Percentiles rank a stretch among this genome's conserved stretches.
phyloP scores from a whole-genome alignment of 2,888 invertebrate genomes.

The Tetragonula carbonaria region DNA sequence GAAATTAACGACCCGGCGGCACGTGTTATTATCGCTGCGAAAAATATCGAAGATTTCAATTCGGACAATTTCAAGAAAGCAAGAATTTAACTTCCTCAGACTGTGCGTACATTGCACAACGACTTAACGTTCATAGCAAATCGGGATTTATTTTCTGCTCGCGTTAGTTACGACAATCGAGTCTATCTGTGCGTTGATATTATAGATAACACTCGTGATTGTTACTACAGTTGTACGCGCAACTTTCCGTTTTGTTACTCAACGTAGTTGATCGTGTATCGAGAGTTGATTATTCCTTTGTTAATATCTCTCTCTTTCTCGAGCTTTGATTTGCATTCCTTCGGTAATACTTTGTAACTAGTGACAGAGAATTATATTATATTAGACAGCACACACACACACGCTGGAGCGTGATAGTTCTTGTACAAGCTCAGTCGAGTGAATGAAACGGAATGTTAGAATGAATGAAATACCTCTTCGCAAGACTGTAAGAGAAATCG shows the following conservation, averaged over 20 bases:
- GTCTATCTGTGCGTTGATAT: background rate
- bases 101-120: no score
- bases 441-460: conserved; percentile 47
- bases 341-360: background rate
- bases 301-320: background rate
- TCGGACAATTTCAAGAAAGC: background rate
- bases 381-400: background rate
- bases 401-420: conserved; percentile 7
- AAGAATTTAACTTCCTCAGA: background rate
- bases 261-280: background rate
- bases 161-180: background rate
- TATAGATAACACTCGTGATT: background rate
- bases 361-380: background rate
- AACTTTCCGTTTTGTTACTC: conserved; percentile 24
- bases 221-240: background rate
- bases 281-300: background rate
- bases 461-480: conserved; percentile 53
- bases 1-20: conserved; percentile 7
- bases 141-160: background rate
- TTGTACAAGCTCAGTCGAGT: conserved; percentile 11
- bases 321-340: background rate
- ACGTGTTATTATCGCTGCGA: background rate
- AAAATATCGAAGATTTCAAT: no score
- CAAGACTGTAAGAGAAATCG: conserved; percentile 35
- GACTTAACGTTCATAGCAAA: background rate